Evolutionary conservation across 2,113 vertebrate genomes (phyloP).

Genomic region (Sus scrofa): DNA sequence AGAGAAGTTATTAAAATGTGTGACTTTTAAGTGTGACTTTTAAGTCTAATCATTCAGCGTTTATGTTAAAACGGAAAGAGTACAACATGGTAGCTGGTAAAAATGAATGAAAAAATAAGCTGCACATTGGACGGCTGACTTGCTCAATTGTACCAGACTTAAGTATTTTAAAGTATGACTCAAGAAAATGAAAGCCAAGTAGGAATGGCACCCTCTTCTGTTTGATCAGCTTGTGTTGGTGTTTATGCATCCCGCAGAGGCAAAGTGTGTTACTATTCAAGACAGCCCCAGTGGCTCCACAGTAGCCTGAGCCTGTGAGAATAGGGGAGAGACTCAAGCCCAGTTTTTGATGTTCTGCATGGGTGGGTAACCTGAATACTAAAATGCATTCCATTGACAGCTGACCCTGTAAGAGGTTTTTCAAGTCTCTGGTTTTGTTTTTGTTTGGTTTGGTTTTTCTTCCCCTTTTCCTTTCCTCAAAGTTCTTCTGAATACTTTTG

Average conservation of each 20-base stretch:
- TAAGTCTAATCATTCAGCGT: background rate
- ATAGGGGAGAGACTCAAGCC: conserved; percentile 83
- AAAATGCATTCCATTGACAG: conserved; percentile 88
- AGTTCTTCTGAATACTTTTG: conserved; percentile 71
- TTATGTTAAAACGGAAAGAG: conserved; percentile 5
- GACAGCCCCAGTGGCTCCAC: conserved; percentile 50
- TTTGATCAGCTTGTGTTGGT: conserved; percentile 73
- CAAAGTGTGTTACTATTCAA: conserved; percentile 78
- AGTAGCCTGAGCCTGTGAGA: conserved; percentile 80
- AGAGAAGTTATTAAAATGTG: background rate
- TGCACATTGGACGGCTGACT: background rate
- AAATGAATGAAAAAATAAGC: conserved; percentile 46
- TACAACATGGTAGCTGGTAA: background rate
- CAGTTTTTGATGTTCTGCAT: conserved; percentile 91
- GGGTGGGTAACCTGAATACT: conserved; percentile 89
- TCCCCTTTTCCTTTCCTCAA: conserved; percentile 56
- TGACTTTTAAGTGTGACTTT: background rate
- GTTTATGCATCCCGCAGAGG: conserved; percentile 75
- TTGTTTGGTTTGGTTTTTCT: conserved; percentile 36
- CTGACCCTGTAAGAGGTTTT: conserved; percentile 87
- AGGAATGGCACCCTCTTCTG: background rate
- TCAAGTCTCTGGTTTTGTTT: conserved; percentile 83
- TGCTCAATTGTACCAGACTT: background rate
- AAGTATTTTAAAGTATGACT: conserved; percentile 50
- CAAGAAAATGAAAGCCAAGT: conserved; percentile 51